Conservation (phyloP, 2,888 invertebrate species). For the Graphium colonna region DNA sequence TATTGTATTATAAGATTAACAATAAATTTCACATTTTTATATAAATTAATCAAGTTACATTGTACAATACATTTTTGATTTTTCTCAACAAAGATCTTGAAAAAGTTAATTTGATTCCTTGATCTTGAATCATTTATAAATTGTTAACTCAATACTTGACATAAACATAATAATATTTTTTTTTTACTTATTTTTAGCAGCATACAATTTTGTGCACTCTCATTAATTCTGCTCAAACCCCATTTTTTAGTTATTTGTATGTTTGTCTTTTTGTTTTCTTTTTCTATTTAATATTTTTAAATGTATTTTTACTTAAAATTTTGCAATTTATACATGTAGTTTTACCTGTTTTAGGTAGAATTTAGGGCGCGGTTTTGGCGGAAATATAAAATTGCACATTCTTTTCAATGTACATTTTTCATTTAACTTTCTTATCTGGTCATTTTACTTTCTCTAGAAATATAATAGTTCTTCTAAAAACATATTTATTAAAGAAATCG, state of each 20-base stretch:
- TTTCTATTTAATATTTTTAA: too few species aligned
- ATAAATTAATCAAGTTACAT: background rate
- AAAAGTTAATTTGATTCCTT: background rate
- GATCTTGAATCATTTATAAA: background rate
- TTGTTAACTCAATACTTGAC: too few species aligned
- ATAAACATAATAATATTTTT: background rate
- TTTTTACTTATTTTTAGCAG: slow-evolving; percentile 28
- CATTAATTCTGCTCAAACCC: slow-evolving; percentile 77
- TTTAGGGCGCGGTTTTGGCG: too few species aligned
- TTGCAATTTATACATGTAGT: background rate
- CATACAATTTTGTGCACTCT: slow-evolving; percentile 61
- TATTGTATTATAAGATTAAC: background rate
- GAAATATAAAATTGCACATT: too few species aligned
- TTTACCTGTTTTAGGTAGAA: too few species aligned
- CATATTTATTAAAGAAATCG: too few species aligned
- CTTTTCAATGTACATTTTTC: too few species aligned
- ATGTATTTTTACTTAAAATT: too few species aligned
- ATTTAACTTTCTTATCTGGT: too few species aligned
- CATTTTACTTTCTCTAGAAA: too few species aligned
- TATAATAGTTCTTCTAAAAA: too few species aligned
- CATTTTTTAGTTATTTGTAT: slow-evolving; percentile 60
- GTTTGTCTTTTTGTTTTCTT: background rate
- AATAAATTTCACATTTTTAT: background rate
- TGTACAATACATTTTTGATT: background rate
- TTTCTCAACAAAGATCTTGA: background rate